phyloP scores from a whole-genome alignment of 2,797 vertebrate genomes.

The Hozukius guyotensis region DNA sequence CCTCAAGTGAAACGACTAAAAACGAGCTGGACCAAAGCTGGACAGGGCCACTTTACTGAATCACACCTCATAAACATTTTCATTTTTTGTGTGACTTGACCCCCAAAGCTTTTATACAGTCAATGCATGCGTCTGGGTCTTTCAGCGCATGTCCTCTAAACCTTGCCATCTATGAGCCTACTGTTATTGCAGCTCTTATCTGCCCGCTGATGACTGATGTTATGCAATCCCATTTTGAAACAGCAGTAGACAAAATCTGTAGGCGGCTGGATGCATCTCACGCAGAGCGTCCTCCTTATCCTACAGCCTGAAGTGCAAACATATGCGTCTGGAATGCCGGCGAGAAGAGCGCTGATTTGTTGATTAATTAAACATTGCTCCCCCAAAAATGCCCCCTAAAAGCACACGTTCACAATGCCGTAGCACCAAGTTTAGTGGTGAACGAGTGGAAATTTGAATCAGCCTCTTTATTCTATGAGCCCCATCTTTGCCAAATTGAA shows the following conservation, averaged over 20 bases:
- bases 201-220: constrained; percentile 75
- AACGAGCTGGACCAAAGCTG: constrained; percentile 86
- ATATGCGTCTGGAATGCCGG: constrained; percentile 90
- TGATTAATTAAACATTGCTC: constrained; percentile 89
- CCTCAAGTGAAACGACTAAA: constrained; percentile 96
- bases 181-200: constrained; percentile 55
- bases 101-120: constrained; percentile 57
- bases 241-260: constrained; percentile 90
- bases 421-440: constrained; percentile 92
- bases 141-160: constrained; percentile 34
- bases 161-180: constrained; percentile 41
- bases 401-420: constrained; percentile 91
- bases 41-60: constrained; percentile 89
- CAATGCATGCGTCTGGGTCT: constrained; percentile 57
- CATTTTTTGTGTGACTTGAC: constrained; percentile 67
- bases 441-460: constrained; percentile 96
- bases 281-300: constrained; percentile 87
- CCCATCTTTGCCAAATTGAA: constrained; percentile 97
- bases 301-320: constrained; percentile 93
- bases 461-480: constrained; percentile 94
- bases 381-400: constrained; percentile 69
- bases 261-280: constrained; percentile 79
- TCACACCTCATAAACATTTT: constrained; percentile 83
- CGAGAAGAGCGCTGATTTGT: constrained; percentile 91
- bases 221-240: constrained; percentile 94